Evolutionary conservation across 2,113 vertebrate genomes (phyloP).

Genomic region (Buteo buteo): DNA sequence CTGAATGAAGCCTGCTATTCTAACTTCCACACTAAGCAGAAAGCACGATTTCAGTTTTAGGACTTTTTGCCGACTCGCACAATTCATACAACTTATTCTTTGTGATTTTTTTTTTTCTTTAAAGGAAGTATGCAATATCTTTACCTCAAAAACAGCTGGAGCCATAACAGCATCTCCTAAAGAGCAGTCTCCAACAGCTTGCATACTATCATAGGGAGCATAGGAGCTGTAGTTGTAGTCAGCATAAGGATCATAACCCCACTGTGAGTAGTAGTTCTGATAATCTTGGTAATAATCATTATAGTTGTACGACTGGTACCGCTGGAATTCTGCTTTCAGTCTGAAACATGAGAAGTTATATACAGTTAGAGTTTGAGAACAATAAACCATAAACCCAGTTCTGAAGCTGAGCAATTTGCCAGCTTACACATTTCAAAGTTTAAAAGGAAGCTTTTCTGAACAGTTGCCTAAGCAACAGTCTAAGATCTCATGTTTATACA

Average conservation of each 20-base stretch:
- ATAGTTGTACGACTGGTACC: constrained; percentile 72
- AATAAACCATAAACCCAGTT: neutral
- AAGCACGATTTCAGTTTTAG: neutral
- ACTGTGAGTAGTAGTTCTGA: constrained; percentile 78
- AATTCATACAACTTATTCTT: rapidly evolving
- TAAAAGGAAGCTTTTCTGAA: neutral
- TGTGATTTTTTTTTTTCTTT: neutral
- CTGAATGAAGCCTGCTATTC: neutral
- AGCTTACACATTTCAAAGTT: neutral
- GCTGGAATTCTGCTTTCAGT: constrained; percentile 76
- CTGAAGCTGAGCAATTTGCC: neutral
- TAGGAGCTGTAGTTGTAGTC: constrained; percentile 54
- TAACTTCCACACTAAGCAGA: neutral
- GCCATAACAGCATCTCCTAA: constrained; percentile 52
- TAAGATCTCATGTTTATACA: neutral
- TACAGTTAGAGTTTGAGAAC: neutral
- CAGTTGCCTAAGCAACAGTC: neutral
- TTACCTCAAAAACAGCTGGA: constrained; percentile 63
- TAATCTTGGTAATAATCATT: constrained; percentile 77
- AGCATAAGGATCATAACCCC: constrained; percentile 68
- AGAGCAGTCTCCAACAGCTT: constrained; percentile 14
- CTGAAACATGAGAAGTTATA: constrained; percentile 68
- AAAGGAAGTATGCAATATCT: neutral
- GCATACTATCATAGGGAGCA: constrained; percentile 42
- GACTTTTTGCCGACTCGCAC: neutral